Percentiles rank a stretch among this genome's conserved stretches.
These are phyloP conservation scores for Drepanosiphum platanoidis DNA, from an alignment of 2,888 invertebrate genomes.

Conservation along the genomic window DNA sequence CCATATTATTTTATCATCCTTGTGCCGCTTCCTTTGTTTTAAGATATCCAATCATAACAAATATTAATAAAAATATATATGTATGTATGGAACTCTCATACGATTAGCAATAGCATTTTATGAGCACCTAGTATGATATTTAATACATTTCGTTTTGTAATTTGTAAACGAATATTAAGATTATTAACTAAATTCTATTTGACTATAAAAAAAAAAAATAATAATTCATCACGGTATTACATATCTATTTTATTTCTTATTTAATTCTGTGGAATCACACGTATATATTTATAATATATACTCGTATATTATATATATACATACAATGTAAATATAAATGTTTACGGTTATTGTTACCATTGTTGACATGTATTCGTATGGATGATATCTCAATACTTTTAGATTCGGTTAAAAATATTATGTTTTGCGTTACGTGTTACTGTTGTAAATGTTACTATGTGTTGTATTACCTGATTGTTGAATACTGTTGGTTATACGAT, in stretches of 20 bases:
- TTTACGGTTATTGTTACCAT: constrained; percentile 50
- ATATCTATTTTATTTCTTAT: constrained; percentile 4
- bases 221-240: neutral
- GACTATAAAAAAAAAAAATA: neutral
- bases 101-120: no score
- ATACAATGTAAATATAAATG: neutral
- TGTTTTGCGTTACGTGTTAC: neutral
- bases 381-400: neutral
- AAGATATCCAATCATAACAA: no score
- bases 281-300: no score
- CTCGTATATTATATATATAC: neutral
- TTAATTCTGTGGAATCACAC: neutral
- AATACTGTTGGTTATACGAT: neutral
- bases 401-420: constrained; percentile 6
- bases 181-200: neutral
- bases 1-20: no score
- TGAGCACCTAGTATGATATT: no score
- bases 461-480: constrained; percentile 1
- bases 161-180: no score
- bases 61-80: no score
- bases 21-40: no score
- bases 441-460: constrained; percentile 16
- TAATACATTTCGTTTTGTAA: no score
- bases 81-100: no score
- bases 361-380: constrained; percentile 27